Conservation (phyloP, 2,888 invertebrate species). For the Punctoribates punctum region DNA sequence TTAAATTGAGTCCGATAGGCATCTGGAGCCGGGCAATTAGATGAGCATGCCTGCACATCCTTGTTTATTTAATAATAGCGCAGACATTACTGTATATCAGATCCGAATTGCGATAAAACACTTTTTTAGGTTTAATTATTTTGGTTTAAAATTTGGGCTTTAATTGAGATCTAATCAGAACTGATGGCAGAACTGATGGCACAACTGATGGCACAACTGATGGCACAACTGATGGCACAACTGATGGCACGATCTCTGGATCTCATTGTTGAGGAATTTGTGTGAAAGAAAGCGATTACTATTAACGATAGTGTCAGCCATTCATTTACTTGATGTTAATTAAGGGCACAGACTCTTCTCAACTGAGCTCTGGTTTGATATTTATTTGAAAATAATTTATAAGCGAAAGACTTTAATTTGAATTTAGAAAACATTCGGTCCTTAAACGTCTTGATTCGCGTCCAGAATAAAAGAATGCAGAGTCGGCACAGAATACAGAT, state of each 20-base stretch:
- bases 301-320: neutral
- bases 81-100: too few relatives aligned
- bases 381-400: neutral
- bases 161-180: too few relatives aligned
- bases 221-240: neutral
- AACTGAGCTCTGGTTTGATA: neutral
- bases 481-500: neutral
- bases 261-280: neutral
- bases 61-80: too few relatives aligned
- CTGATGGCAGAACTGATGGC: too few relatives aligned
- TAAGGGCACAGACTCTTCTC: neutral
- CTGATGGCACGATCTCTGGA: neutral
- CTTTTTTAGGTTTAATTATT: too few relatives aligned
- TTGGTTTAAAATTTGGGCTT: too few relatives aligned
- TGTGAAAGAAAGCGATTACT: neutral
- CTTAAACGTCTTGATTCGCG: neutral
- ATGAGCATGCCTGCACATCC: too few relatives aligned
- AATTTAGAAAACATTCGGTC: neutral
- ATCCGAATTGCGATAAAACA: too few relatives aligned
- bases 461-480: neutral
- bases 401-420: neutral
- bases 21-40: too few relatives aligned
- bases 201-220: too few relatives aligned
- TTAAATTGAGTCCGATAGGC: too few relatives aligned
- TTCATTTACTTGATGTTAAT: conserved; percentile 2